Evolutionary conservation across 2,113 vertebrate species (phyloP), one percentile per base, ranked within the genome.

Genomic region (Panthera uncia): DNA sequence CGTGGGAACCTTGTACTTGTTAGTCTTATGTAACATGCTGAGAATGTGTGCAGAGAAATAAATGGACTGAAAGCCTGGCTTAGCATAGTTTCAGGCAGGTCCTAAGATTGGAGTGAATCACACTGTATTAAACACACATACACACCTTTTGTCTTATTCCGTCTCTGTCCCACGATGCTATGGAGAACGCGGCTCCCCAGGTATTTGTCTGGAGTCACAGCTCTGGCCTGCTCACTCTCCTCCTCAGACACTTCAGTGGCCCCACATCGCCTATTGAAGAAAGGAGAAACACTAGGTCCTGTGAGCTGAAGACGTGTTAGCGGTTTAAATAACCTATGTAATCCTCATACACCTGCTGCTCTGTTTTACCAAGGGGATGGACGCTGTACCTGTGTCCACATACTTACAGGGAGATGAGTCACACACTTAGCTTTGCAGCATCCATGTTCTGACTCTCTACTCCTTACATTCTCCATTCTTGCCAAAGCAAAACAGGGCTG

Each of bases 21-120:
- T 95, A 96, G 82, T 91, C 36, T 96, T 97, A 97, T 81, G 50
- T 95, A 96, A 96, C 31, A 71, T 3, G 4, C 29, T 96, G 74
- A 94, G 16, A 96, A 9, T 91, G 50, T 93, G 91, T 94, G 87
- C 31, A 78, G 57, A 95, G 57, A 95, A 96, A 94, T 36, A 90
- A 89, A 81, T 63, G 94, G 31, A 48, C 6, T 94, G 48, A 84
- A 93, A 84, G 69, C 6, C 23, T 87, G 33, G 11, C 12, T 96
- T 83, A 78, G 16, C 63, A 9, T 89, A 71, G 55, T 31, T 90
- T 91, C 50, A 92, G 33, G 2, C 29, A 78, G 83, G 19, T 21
- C 16, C 14, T 23, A 89, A 73, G 66, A 11, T 21, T n/a, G 50
- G 19, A 76, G n/a, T 13, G 74, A 82, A 96, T 76, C 21, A 69